These are phyloP conservation scores for Nasonia vitripennis DNA, from an alignment of 1,140 invertebrate genomes.

Conservation along the genomic window DNA sequence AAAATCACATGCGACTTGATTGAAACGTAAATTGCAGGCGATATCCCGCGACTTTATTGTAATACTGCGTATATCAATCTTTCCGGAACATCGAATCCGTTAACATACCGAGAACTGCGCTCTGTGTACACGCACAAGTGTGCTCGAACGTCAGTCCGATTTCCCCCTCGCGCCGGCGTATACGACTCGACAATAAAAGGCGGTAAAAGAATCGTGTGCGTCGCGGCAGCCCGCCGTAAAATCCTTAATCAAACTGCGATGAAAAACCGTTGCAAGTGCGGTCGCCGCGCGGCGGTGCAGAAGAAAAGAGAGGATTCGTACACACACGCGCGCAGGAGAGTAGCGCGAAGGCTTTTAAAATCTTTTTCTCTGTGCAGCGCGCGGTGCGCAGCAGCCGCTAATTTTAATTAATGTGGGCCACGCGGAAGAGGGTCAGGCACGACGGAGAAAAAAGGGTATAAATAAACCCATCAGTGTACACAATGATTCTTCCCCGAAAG, in stretches of 20 bases:
- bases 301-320: background rate
- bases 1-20: background rate
- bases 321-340: background rate
- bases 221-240: too few species aligned
- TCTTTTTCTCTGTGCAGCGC: background rate
- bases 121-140: too few species aligned
- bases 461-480: background rate
- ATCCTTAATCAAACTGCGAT: constrained; percentile 21
- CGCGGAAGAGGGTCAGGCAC: background rate
- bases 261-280: background rate
- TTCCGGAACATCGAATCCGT: background rate
- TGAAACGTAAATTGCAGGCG: background rate
- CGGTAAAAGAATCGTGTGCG: too few species aligned
- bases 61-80: background rate
- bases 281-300: background rate
- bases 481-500: constrained; percentile 19
- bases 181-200: too few species aligned
- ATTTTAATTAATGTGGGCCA: constrained; percentile 38
- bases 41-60: background rate
- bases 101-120: background rate
- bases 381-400: background rate
- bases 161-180: too few species aligned
- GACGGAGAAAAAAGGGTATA: background rate
- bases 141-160: too few species aligned
- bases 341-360: background rate